These are phyloP conservation scores for Dryococelus australis DNA, from an alignment of 2,888 invertebrate species.

Conservation along the genomic window DNA sequence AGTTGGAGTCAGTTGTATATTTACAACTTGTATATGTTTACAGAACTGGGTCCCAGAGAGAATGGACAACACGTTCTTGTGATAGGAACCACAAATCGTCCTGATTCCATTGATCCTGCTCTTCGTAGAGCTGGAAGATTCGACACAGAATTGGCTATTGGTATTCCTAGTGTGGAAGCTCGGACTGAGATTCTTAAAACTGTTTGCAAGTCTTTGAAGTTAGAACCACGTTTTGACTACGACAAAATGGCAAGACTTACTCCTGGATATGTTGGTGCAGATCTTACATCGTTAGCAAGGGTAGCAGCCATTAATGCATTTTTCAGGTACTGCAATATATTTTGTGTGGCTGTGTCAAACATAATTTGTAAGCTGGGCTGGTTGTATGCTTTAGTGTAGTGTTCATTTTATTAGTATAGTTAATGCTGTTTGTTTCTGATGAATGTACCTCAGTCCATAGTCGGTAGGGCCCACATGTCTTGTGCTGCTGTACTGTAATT, in stretches of 20 bases:
- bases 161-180: slow-evolving; percentile 88
- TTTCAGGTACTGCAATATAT: slow-evolving; percentile 63
- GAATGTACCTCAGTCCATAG: too few relatives aligned
- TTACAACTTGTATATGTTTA: background rate
- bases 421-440: too few relatives aligned
- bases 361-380: too few relatives aligned
- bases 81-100: slow-evolving; percentile 95
- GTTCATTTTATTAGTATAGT: too few relatives aligned
- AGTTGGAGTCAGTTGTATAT: too few relatives aligned
- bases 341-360: too few relatives aligned
- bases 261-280: slow-evolving; percentile 96
- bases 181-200: slow-evolving; percentile 79
- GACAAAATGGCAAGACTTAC: slow-evolving; percentile 80
- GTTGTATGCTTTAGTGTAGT: too few relatives aligned
- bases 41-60: slow-evolving; percentile 62
- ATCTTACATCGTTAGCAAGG: slow-evolving; percentile 83
- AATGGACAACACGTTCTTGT: slow-evolving; percentile 75
- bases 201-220: slow-evolving; percentile 73
- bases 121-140: slow-evolving; percentile 91
- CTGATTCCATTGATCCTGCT: slow-evolving; percentile 92
- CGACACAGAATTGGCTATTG: slow-evolving; percentile 91
- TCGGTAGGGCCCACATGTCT: too few relatives aligned
- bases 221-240: slow-evolving; percentile 76
- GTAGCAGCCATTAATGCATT: slow-evolving; percentile 91
- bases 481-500: too few relatives aligned